Percentiles rank a stretch among this genome's conserved stretches.
Conservation (phyloP, 2,113 vertebrate species). For the Nothobranchius furzeri region DNA sequence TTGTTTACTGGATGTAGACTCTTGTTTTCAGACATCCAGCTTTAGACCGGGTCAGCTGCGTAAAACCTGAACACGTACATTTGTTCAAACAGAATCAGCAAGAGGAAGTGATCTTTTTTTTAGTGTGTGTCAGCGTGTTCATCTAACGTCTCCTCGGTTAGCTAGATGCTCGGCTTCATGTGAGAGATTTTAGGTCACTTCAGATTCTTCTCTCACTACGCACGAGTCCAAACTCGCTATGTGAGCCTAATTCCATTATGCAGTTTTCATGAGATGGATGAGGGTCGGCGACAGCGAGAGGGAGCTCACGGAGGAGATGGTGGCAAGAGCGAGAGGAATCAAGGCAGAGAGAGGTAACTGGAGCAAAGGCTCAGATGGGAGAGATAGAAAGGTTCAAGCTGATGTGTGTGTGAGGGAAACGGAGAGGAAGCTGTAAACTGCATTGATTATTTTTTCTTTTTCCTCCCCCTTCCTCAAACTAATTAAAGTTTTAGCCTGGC, state of each 20-base stretch:
- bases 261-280: conserved; percentile 67
- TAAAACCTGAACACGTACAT: conserved; percentile 36
- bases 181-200: conserved; percentile 52
- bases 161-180: conserved; percentile 36
- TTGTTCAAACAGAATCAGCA: conserved; percentile 25
- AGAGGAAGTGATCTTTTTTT: conserved; percentile 27
- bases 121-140: conserved; percentile 20
- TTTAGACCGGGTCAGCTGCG: neutral
- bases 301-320: conserved; percentile 35
- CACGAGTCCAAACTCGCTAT: conserved; percentile 54
- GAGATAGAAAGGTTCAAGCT: conserved; percentile 53
- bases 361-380: conserved; percentile 48
- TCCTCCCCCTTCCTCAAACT: conserved; percentile 73
- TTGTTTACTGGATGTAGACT: conserved; percentile 45
- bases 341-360: conserved; percentile 58
- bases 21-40: conserved; percentile 26
- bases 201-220: conserved; percentile 30
- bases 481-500: conserved; percentile 81
- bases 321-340: conserved; percentile 55
- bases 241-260: conserved; percentile 69
- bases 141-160: conserved; percentile 21
- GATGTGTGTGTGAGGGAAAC: conserved; percentile 20
- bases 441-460: conserved; percentile 69
- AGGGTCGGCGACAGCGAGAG: conserved; percentile 53
- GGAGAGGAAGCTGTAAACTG: conserved; percentile 66